Evolutionary conservation across 2,888 invertebrate genomes (phyloP).

Genomic region (Ctena decussata): DNA sequence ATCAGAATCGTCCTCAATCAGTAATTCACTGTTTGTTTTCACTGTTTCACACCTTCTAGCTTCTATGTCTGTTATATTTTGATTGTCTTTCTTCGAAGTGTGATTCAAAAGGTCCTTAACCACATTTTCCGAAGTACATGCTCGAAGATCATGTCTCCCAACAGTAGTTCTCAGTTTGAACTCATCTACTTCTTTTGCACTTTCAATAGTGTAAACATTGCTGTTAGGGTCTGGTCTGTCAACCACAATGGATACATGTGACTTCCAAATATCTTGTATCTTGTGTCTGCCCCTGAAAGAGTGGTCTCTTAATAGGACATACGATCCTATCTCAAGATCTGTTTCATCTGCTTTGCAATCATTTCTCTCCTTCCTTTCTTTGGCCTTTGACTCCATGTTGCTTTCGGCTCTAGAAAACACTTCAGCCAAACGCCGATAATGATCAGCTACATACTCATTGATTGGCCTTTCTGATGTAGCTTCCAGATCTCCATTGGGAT

Average conservation of each 20-base stretch:
- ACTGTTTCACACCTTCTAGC: no score
- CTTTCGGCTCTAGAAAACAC: not conserved
- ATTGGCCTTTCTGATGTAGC: not conserved
- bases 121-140: not conserved
- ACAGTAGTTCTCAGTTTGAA: no score
- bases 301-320: not conserved
- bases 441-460: not conserved
- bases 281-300: not conserved
- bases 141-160: not conserved
- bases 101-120: no score
- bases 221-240: not conserved
- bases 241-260: not conserved
- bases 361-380: not conserved
- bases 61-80: no score
- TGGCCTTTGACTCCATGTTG: not conserved
- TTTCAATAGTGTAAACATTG: not conserved
- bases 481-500: no score
- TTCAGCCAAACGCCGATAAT: not conserved
- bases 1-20: no score
- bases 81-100: no score
- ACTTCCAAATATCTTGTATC: not conserved
- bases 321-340: not conserved
- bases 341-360: not conserved
- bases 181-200: not conserved
- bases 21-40: no score